phyloP scores from a whole-genome alignment of 2,113 vertebrate species.

The Alexandromys fortis region DNA sequence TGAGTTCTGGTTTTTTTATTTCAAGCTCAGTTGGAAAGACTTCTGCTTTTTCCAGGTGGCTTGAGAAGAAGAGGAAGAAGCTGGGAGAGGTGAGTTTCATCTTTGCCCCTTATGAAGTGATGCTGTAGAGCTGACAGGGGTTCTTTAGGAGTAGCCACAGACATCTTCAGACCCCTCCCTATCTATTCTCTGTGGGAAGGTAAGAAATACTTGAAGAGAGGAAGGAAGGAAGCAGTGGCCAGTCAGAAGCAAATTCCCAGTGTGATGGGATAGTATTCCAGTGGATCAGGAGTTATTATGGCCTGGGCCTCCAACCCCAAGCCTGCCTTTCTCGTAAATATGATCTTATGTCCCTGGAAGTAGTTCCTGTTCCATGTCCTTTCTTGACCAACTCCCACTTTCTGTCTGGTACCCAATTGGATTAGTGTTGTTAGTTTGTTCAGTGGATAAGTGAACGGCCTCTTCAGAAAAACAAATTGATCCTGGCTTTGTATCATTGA shows the following conservation, averaged over 20 bases:
- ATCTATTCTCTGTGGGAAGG: neutral
- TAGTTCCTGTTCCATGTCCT: neutral
- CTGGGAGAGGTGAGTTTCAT: neutral
- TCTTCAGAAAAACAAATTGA: neutral
- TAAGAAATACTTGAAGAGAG: constrained; percentile 2
- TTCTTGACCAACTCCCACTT: neutral
- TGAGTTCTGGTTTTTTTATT: constrained; percentile 46
- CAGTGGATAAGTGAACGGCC: neutral
- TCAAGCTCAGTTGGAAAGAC: neutral
- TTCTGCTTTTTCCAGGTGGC: neutral
- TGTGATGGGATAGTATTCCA: neutral
- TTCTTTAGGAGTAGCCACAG: constrained; percentile 20
- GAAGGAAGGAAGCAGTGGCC: constrained; percentile 31
- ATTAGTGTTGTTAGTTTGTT: neutral
- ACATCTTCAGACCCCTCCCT: neutral
- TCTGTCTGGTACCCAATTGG: neutral
- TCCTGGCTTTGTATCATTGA: neutral
- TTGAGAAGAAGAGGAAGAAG: constrained; percentile 2
- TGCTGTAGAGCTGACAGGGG: neutral
- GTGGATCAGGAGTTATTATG: neutral
- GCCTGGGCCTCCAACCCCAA: neutral
- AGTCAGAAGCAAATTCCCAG: neutral
- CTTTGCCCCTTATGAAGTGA: constrained; percentile 17
- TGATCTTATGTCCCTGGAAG: neutral
- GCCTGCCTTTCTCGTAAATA: neutral